phyloP scores from a whole-genome alignment of 2,113 vertebrate genomes.

The Junco hyemalis region DNA sequence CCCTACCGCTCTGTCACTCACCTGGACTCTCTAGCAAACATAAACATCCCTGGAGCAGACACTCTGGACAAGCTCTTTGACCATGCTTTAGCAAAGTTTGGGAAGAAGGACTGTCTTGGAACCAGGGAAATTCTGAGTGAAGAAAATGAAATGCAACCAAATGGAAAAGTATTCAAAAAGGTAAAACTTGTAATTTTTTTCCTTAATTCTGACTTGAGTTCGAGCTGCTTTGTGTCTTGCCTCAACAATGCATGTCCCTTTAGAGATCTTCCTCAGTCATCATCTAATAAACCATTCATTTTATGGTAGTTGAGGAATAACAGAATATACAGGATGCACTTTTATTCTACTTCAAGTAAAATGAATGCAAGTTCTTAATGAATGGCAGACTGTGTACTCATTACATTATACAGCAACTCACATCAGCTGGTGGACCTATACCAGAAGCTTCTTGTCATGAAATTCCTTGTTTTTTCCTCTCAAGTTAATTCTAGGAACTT shows the following conservation, averaged over 20 bases:
- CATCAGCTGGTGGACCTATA: not conserved
- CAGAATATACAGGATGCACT: not conserved
- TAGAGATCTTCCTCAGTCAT: not conserved
- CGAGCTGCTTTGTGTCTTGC: not conserved
- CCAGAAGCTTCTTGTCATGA: not conserved
- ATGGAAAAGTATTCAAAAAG: constrained; percentile 97
- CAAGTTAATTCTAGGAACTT: constrained; percentile 91
- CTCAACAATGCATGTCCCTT: not conserved
- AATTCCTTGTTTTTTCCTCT: constrained; percentile 10
- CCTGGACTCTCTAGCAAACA: constrained; percentile 83
- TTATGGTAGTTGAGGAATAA: not conserved
- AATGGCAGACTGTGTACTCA: not conserved
- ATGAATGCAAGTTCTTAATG: not conserved
- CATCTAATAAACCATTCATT: not conserved
- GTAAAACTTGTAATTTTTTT: constrained; percentile 60
- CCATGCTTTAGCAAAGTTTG: constrained; percentile 84
- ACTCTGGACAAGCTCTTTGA: constrained; percentile 93
- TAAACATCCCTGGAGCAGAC: constrained; percentile 88
- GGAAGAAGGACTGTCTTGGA: constrained; percentile 84
- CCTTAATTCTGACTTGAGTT: not conserved
- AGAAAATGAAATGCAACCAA: constrained; percentile 92
- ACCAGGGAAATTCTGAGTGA: constrained; percentile 88
- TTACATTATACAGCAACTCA: fast-evolving
- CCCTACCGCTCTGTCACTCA: constrained; percentile 90
- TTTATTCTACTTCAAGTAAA: not conserved